A percentile compares a stretch with the other conserved stretches of the same genome.
These are phyloP conservation scores for Montipora cactus DNA, from an alignment of 64 coral and sea anemone genomes.

Conservation along the genomic window DNA sequence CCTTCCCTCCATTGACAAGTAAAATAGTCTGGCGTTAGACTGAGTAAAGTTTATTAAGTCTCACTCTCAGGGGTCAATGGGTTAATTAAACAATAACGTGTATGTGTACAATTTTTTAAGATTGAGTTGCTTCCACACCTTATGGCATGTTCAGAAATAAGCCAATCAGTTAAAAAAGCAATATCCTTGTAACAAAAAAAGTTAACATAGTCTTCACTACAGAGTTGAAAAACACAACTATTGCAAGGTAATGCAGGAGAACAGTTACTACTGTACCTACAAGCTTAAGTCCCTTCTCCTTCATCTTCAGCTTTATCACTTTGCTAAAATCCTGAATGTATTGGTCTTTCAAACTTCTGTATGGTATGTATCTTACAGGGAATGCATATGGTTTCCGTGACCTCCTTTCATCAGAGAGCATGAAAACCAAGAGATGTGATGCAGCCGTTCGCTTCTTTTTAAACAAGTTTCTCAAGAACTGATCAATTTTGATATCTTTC, in stretches of 20 bases:
- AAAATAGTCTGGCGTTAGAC: too few relatives aligned
- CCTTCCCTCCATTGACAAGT: too few relatives aligned
- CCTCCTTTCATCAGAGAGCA: slow-evolving; percentile 26
- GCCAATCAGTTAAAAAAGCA: too few relatives aligned
- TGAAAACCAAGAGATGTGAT: too few relatives aligned
- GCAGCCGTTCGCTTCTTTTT: slow-evolving; percentile 63
- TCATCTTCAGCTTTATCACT: background rate
- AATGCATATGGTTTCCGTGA: slow-evolving; percentile 29
- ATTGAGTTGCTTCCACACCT: too few relatives aligned
- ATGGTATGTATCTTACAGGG: slow-evolving; percentile 5
- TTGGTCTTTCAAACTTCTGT: slow-evolving; percentile 37
- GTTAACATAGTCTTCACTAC: background rate
- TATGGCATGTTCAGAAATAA: too few relatives aligned
- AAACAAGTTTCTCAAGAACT: slow-evolving; percentile 26
- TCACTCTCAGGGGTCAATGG: too few relatives aligned
- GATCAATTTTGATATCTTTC: slow-evolving; percentile 19
- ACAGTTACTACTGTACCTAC: slow-evolving; percentile 5
- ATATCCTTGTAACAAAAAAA: too few relatives aligned
- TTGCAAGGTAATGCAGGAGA: background rate
- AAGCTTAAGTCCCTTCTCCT: background rate
- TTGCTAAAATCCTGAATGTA: background rate
- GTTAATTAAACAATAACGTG: too few relatives aligned
- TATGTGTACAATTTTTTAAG: too few relatives aligned
- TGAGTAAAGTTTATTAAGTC: too few relatives aligned
- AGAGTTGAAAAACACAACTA: background rate